A percentile compares a stretch with the other conserved stretches of the same genome.
phyloP scores from a whole-genome alignment of 2,113 vertebrate genomes.

The Thamnophis sirtalis region DNA sequence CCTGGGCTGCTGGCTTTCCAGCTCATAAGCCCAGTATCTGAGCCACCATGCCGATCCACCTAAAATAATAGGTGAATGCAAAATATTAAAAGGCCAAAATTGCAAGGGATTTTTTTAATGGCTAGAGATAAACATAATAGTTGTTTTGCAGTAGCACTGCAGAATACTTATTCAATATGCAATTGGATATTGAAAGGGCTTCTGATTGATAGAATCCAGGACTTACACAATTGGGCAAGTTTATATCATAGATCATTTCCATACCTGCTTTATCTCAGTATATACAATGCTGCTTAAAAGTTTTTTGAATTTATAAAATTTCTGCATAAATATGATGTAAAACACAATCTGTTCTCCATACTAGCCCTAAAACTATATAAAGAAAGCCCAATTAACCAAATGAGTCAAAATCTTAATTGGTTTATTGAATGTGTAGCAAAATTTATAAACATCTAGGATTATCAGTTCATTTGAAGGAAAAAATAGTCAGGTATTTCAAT shows the following conservation, averaged over 20 bases:
- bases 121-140: not conserved
- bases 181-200: not conserved
- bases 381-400: not conserved
- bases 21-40: not conserved
- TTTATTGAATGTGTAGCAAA: not conserved
- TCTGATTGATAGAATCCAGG: not conserved
- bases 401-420: not conserved
- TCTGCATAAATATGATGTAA: not conserved
- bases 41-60: not conserved
- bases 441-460: not conserved
- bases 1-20: not conserved
- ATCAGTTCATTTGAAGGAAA: not conserved
- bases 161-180: not conserved
- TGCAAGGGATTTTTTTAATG: not conserved
- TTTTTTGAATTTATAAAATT: not conserved
- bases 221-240: not conserved
- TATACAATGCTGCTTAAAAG: not conserved
- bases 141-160: not conserved
- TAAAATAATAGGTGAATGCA: not conserved
- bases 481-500: not conserved
- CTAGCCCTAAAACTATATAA: not conserved
- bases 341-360: not conserved
- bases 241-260: not conserved
- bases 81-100: not conserved
- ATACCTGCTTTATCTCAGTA: not conserved